Percentiles rank a stretch among this genome's conserved stretches.
Evolutionary conservation across 2,113 vertebrate genomes (phyloP).

Genomic region (Cyanoramphus novaezelandiae): DNA sequence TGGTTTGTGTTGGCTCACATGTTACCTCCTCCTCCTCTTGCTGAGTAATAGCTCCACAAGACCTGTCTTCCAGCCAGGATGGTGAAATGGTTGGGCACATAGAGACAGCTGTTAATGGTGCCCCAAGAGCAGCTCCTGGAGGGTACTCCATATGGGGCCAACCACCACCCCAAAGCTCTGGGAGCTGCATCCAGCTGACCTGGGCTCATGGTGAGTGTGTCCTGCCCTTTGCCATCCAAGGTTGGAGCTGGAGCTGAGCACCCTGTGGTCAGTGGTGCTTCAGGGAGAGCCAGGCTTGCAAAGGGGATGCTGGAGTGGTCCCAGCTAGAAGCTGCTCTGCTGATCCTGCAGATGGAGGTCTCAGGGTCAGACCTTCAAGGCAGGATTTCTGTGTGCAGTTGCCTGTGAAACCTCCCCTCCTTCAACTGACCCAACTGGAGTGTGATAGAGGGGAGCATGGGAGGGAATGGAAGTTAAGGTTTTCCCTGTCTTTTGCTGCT

Average conservation of each 20-base stretch:
- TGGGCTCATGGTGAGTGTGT: neutral
- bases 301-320: neutral
- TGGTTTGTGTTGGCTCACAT: neutral
- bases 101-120: neutral
- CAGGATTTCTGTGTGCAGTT: neutral
- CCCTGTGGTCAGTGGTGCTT: rapidly evolving
- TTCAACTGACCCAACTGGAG: neutral
- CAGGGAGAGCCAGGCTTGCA: neutral
- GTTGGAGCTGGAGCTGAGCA: neutral
- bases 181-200: neutral
- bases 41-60: neutral
- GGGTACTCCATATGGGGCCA: neutral
- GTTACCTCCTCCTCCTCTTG: neutral
- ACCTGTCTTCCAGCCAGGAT: neutral
- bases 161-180: neutral
- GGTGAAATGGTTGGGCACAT: neutral
- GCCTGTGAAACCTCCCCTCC: neutral
- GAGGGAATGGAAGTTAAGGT: neutral
- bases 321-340: neutral
- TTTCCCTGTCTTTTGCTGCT: neutral
- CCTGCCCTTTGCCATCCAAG: neutral
- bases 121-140: neutral
- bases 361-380: neutral
- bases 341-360: neutral
- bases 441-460: neutral